Base-by-base conservation (phyloP, 2,113 vertebrate genomes). In the Neofelis nebulosa region DNA sequence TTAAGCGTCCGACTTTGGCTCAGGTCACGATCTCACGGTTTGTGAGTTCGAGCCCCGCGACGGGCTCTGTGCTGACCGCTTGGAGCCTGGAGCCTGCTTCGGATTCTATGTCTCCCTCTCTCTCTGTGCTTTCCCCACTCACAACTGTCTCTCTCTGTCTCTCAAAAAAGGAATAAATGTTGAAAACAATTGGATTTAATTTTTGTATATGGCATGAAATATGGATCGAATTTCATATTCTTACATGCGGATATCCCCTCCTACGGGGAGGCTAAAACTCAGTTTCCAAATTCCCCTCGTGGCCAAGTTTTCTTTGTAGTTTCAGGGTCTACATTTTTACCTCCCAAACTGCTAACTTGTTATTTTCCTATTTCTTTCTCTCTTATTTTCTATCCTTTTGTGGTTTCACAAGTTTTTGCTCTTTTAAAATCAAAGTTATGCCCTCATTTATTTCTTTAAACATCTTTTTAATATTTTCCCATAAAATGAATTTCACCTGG, bases 401-500 rank as follows among this genome's bases (percentile, higher is more conserved):
- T 79, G 29, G 45, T 76, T 96, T 89, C 9, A 5, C 69, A 68
- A 85, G 11, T 76, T 91, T 91, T 74, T 96, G 55, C 55, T 95
- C 63, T 84, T 85, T 84, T 79, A 84, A 73, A 90, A 45, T n/a
- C 69, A 81, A 96, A 88, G 83, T 38, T 14, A 52, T 74, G 45
- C 27, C 94, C 88, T 88, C 89, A 66, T 57, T 83, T 84, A 48
- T 57, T 31, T n/a, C 78, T 80, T 92, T 57, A 33, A 92, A 79
- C 45, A 92, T 66, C 84, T 80, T 74, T 94, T 91, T 52, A 38
- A 38, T 57, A 66, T 88, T 95, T 66, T 81, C 48, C 52, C 69
- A 89, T 65, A 87, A 95, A 95, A 84, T 69, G 69, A 87, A 41
- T 93, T 69, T 76, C 87, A 88, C 57, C 50, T 55, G 45, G 71